Base-by-base conservation (phyloP, 2,797 vertebrate species). In the Antennarius maculatus region DNA sequence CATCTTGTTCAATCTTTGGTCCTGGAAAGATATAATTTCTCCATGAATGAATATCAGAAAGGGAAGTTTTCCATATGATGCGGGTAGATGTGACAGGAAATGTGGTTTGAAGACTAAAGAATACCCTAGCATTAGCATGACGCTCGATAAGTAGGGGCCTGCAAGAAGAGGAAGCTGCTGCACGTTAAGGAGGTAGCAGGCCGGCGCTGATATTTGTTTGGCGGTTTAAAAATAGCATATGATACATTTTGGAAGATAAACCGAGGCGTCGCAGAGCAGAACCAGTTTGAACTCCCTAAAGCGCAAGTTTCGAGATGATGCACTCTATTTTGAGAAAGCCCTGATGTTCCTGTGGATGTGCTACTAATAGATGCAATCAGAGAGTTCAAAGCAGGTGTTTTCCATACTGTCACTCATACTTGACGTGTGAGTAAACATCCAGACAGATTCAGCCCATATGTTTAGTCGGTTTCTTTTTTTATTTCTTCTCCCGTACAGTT, bases 391-490 rank as follows among this genome's bases (percentile, higher is more conserved):
- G 63, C 48, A 66, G 64, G 23, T 54, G 39, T 31, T 29, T 70
- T 53, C 11, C 52, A 54, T 49, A 57, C 71, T 72, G 69, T 80
- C 75, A 79, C 60, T 83, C 76, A 70, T 27, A 54, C 45, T 53
- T 54, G 37, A 52, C 61, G 60, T 31, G 27, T 68, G 43, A 45
- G 58, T 31, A 55, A 66, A 34, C 72, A 65, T 43, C 54, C 56
- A 58, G 17, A 66, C 52, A 62, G 47, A 79, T 54, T 57, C 37
- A 17, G 14, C 52, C 54, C 54, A 55, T 51, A 54, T 61, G 68
- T 23, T 60, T 39, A 61, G 74, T 50, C 37, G 17, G n/a, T 37
- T 45, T 46, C 6, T 49, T 41, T 12, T 13, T 12, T 9, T 12
- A 11, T 41, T 3, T 39, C 17, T 47, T 47, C 57, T 51, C n/a